A percentile compares a stretch with the other conserved stretches of the same genome.
Evolutionary conservation across 37 sponge, comb jelly and placozoan genomes (phyloP).

Genomic region (Haliclona indistincta): DNA sequence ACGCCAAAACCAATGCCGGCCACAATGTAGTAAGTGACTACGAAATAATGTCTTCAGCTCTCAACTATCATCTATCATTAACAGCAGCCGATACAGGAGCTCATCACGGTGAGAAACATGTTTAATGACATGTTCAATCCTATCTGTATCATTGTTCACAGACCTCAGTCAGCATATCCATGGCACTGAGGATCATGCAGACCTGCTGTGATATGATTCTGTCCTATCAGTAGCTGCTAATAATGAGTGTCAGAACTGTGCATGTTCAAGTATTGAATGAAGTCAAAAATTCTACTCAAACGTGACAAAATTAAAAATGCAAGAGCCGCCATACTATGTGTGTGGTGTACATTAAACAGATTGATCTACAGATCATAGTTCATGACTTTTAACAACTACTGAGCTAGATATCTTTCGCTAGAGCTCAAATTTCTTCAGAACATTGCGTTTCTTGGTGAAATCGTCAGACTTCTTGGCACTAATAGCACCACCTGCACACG

Average conservation of each 20-base stretch:
- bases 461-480: constrained; percentile 88
- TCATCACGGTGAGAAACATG: constrained; percentile 21
- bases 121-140: not conserved
- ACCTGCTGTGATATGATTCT: no score
- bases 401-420: constrained; percentile 11
- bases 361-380: not conserved
- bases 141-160: constrained; percentile 4
- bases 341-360: not conserved
- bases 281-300: not conserved
- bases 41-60: no score
- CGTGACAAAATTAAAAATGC: not conserved
- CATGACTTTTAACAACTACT: no score
- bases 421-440: constrained; percentile 85
- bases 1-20: constrained; percentile 60
- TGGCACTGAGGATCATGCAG: no score
- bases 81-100: constrained; percentile 54
- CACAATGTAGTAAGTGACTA: constrained; percentile 58
- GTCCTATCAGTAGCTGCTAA: no score
- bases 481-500: constrained; percentile 61
- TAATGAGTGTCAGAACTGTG: no score
- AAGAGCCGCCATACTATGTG: not conserved
- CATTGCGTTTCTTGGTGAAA: constrained; percentile 78
- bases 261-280: no score
- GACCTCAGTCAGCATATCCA: constrained; percentile 26
- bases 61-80: not conserved